Base-by-base conservation (phyloP, 2,113 vertebrate genomes). In the Steatornis caripensis region DNA sequence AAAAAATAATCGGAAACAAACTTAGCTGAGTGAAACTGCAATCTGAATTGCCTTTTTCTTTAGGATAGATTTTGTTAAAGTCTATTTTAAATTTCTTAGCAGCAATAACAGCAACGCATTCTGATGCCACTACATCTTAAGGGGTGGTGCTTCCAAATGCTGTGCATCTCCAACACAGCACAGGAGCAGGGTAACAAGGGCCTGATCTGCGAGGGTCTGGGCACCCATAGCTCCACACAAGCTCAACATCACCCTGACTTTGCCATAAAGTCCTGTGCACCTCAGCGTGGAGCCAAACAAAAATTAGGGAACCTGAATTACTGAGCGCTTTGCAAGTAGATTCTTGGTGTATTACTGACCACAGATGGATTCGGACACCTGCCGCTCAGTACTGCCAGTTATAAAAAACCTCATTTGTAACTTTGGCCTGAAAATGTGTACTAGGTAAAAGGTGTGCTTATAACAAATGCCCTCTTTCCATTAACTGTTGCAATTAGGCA, bases 141-240 rank as follows among this genome's bases (percentile, higher is more conserved):
- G 26, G 13, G 39, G 17, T 32, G 49, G 46, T 21, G 24, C 43
- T 23, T 58, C 39, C 53, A 45, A 37, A 51, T 5, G 5, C 19
- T 14, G 34, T 18, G 3, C 22, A 5, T 32, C 65, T 5, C 49
- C 54, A 54, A 2, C 0, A 4, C 32, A 54, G 61, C 41, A 18
- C 4, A 4, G 0, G 10, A 20, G 19, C 4, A 1, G 8, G 12
- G 7, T 10, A 26, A 13, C 2, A 1, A 51, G 26, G 39, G 19
- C 12, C 26, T 24, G 32, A 37, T 27, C 34, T 2, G 1, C 2
- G 3, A 60, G 46, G 36, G 12, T 21, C 48, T 6, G 32, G 45
- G 45, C 4, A 20, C 12, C 45, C 26, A 5, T 3, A 27, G 36
- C 32, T 68, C 37, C 45, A 51, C 26, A 32, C 1, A 2, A 64